These are phyloP conservation scores for Nowickia ferox DNA, from an alignment of 2,888 invertebrate species.

Conservation along the genomic window DNA sequence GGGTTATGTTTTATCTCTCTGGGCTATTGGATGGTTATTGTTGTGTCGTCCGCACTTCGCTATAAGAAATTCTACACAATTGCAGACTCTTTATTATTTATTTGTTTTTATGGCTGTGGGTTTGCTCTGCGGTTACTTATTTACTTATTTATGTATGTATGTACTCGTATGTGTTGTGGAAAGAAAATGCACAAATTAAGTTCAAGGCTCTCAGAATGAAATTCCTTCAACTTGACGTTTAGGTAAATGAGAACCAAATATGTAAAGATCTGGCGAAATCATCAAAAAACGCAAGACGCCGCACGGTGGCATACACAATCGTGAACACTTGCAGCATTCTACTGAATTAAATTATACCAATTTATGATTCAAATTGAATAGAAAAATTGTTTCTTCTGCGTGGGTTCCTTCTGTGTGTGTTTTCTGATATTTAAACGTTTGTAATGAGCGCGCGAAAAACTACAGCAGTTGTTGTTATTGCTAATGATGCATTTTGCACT, in stretches of 20 bases:
- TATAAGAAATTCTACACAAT: slow-evolving; percentile 24
- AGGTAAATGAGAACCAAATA: slow-evolving; percentile 54
- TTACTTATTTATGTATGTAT: too few relatives aligned
- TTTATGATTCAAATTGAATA: slow-evolving; percentile 44
- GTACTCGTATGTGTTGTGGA: neutral
- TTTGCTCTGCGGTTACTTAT: slow-evolving; percentile 24
- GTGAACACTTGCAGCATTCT: slow-evolving; percentile 44
- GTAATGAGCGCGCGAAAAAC: slow-evolving; percentile 45
- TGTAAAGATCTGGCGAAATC: slow-evolving; percentile 54
- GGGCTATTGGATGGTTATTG: neutral
- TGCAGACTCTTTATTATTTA: slow-evolving; percentile 1
- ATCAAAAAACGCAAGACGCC: slow-evolving; percentile 15
- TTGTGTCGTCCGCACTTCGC: slow-evolving; percentile 42
- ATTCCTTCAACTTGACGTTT: slow-evolving; percentile 71
- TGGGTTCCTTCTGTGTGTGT: slow-evolving; percentile 18
- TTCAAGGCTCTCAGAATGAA: slow-evolving; percentile 78
- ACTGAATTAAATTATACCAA: slow-evolving; percentile 42
- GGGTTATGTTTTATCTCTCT: slow-evolving; percentile 34
- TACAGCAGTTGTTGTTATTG: slow-evolving; percentile 43
- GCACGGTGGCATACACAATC: neutral
- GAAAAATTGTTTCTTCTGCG: slow-evolving; percentile 26
- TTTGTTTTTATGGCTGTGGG: slow-evolving; percentile 22
- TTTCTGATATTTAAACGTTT: neutral
- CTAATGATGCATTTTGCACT: slow-evolving; percentile 48
- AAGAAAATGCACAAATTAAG: slow-evolving; percentile 73